Percentiles rank a stretch among this genome's conserved stretches.
phyloP scores from a whole-genome alignment of 1,140 invertebrate species.

The Zaprionus camerounensis region DNA sequence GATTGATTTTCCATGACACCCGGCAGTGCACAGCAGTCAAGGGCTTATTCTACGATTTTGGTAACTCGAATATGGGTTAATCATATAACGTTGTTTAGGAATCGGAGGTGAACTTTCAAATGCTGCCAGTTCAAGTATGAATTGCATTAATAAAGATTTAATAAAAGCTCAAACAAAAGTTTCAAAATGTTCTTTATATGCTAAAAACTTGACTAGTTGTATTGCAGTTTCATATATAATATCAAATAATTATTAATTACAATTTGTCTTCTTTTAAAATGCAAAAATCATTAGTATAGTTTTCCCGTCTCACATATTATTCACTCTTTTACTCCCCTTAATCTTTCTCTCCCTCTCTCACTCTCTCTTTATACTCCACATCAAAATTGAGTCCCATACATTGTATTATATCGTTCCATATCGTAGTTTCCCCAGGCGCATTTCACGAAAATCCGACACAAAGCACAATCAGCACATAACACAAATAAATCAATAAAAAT shows the following conservation, averaged over 20 bases:
- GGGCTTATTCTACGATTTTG: slow-evolving; percentile 26
- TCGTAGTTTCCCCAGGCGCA: slow-evolving; percentile 33
- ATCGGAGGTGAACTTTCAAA: neutral
- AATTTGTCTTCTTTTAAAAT: no score
- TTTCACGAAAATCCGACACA: slow-evolving; percentile 50
- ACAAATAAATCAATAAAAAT: slow-evolving; percentile 20
- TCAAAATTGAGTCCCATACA: neutral
- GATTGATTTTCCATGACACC: slow-evolving; percentile 49
- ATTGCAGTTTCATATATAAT: no score
- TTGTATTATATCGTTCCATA: neutral
- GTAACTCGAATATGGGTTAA: neutral
- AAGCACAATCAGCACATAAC: slow-evolving; percentile 52
- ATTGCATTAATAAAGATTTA: neutral
- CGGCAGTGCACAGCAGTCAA: neutral
- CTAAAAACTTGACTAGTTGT: no score
- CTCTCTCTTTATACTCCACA: neutral
- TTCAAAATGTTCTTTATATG: no score
- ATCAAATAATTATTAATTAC: no score
- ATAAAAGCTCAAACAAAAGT: no score
- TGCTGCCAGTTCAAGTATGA: neutral
- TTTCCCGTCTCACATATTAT: no score
- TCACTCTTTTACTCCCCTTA: neutral
- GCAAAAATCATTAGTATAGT: no score
- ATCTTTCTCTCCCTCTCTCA: neutral
- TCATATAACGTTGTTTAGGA: neutral